These are phyloP conservation scores for Grus americana DNA, from an alignment of 2,113 vertebrate genomes.

Conservation along the genomic window DNA sequence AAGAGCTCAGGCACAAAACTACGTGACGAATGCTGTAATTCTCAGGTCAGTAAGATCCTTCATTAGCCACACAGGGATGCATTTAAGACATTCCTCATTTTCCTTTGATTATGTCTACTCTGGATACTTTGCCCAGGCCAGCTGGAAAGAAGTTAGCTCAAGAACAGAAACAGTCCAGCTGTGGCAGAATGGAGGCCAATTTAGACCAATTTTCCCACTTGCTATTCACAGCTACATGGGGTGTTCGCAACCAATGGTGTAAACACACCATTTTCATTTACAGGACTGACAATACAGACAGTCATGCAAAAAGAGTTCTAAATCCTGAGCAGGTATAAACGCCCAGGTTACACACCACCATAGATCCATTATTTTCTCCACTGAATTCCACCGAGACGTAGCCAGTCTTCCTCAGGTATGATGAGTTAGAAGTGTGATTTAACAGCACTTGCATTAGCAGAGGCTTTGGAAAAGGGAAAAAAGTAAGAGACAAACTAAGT, in stretches of 20 bases:
- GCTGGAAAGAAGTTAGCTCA: not conserved
- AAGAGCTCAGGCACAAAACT: not conserved
- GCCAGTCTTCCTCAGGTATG: not conserved
- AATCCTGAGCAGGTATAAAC: not conserved
- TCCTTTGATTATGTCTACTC: not conserved
- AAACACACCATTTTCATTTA: not conserved
- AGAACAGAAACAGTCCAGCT: not conserved
- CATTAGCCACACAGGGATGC: not conserved
- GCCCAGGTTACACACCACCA: not conserved
- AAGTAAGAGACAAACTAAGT: not conserved
- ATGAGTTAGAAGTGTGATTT: not conserved
- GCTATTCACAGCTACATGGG: not conserved
- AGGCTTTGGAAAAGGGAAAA: not conserved
- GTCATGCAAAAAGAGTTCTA: not conserved
- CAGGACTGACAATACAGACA: not conserved
- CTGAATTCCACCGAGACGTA: not conserved
- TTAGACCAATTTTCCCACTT: not conserved
- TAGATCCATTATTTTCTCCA: not conserved
- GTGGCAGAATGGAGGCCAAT: not conserved
- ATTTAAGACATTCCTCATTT: not conserved
- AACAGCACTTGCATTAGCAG: not conserved
- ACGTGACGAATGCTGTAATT: fast-evolving
- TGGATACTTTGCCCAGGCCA: not conserved
- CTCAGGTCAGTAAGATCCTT: not conserved
- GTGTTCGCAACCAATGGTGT: not conserved